Percentiles rank a stretch among this genome's conserved stretches.
Conservation (phyloP, 2,888 invertebrate genomes). For the Fragum whitleyi region DNA sequence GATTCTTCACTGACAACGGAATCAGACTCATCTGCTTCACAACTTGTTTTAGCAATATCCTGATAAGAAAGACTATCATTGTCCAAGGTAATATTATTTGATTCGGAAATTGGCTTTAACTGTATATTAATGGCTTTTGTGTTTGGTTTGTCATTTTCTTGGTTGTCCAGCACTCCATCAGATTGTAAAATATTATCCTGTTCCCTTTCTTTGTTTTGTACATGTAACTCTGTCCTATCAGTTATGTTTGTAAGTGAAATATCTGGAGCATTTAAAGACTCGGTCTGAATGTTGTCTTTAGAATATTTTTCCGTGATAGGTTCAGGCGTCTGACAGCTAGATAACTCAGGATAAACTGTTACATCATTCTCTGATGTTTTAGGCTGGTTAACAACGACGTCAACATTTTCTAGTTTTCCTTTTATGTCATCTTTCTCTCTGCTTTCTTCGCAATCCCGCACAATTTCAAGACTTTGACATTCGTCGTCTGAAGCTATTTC, state of each 20-base stretch:
- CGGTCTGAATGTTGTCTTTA: too few relatives aligned
- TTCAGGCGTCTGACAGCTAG: too few relatives aligned
- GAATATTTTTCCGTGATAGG: too few relatives aligned
- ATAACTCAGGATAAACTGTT: too few relatives aligned
- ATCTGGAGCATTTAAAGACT: too few relatives aligned
- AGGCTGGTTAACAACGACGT: too few relatives aligned
- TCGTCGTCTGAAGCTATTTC: constrained; percentile 33
- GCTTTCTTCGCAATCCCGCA: neutral
- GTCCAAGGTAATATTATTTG: neutral
- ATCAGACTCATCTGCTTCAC: constrained; percentile 3
- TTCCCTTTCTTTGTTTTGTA: too few relatives aligned
- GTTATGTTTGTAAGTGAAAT: too few relatives aligned
- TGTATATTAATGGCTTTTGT: neutral
- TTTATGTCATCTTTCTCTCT: neutral
- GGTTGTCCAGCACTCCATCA: neutral
- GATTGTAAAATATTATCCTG: too few relatives aligned
- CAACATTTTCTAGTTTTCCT: neutral
- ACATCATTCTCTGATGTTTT: too few relatives aligned
- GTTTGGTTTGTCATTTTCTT: neutral
- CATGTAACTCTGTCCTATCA: too few relatives aligned
- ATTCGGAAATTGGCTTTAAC: neutral
- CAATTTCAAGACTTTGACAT: neutral
- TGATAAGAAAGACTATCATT: neutral
- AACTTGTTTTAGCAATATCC: neutral
- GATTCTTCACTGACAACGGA: constrained; percentile 54